A percentile compares a stretch with the other conserved stretches of the same genome.
These are phyloP conservation scores for Anthoscopus minutus DNA, from an alignment of 2,113 vertebrate species.

Conservation along the genomic window DNA sequence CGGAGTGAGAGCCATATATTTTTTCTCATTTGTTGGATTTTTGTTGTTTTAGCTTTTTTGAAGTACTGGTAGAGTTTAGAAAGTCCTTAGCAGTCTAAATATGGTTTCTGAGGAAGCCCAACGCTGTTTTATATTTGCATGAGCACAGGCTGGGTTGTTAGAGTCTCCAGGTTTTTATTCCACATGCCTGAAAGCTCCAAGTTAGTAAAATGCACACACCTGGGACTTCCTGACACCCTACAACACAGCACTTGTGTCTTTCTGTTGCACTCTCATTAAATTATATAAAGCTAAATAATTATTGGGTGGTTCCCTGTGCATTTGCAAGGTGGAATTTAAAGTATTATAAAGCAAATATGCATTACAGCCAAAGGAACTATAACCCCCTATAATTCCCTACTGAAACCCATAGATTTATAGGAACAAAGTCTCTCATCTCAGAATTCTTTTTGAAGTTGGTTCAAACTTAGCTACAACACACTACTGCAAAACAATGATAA, in stretches of 20 bases:
- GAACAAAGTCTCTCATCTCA: background rate
- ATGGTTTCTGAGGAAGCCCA: background rate
- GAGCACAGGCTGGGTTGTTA: rapidly evolving
- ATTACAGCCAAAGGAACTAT: background rate
- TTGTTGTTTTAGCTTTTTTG: background rate
- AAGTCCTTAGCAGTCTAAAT: background rate
- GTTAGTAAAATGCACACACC: background rate
- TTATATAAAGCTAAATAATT: background rate
- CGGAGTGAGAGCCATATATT: background rate
- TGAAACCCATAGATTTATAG: background rate
- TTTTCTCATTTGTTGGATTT: background rate
- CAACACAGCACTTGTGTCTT: background rate
- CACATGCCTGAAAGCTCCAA: background rate
- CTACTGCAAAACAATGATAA: background rate
- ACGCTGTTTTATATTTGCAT: background rate
- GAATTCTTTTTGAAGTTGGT: background rate
- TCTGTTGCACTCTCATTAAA: background rate
- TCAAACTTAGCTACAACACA: background rate
- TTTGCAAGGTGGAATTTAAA: background rate
- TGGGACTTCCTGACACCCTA: background rate
- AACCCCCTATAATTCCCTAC: background rate
- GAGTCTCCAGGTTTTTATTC: background rate
- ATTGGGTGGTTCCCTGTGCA: background rate
- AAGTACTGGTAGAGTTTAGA: background rate
- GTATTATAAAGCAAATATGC: background rate